Evolutionary conservation across 2,113 vertebrate genomes (phyloP), one percentile per base, ranked within the genome.

Genomic region (Misgurnus anguillicaudatus): DNA sequence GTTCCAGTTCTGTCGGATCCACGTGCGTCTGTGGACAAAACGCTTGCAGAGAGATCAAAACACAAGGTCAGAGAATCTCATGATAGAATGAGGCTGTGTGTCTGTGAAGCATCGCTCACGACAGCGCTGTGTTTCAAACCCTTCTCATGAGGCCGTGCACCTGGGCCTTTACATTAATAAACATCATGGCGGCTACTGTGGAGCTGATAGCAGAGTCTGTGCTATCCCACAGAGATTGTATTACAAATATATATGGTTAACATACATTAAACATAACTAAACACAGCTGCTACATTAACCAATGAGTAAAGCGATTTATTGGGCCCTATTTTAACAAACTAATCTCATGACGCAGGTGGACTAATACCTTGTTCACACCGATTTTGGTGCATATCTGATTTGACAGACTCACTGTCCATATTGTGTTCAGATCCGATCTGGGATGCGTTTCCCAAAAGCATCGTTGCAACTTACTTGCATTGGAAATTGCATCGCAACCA

Each of bases 281-380:
- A 78, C 9, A 64, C 82, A 77, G 74, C 68, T 79, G 84, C 58
- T 19, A 9, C 58, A 71, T 64, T 9, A 64, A 4, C 11, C 42
- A 45, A 7, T 45, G 42, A 10, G 42, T 10, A 8, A 45, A 45
- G 5, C 6, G 2, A 45, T 8, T 31, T 31, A 31, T 31, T 31
- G 24, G 24, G 3, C 3, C 24, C 24, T 31, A 31, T 31, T 31
- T 31, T 31, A 31, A 31, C 24, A 31, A 31, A 31, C 24, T 31
- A 31, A 31, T 1, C 24, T 31, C 24, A 31, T 31, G 24, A 31
- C 24, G 24, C n/a, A 31, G 3, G 24, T 31, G 2, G 2, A 31
- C 24, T 31, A 31, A 31, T 31, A 31, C 24, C 24, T 31, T 31
- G 24, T 31, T 31, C 24, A 31, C 24, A 31, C 24, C 24, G 24